Base-by-base conservation (phyloP, 2,888 invertebrate species). In the Ophion ventricosus region DNA sequence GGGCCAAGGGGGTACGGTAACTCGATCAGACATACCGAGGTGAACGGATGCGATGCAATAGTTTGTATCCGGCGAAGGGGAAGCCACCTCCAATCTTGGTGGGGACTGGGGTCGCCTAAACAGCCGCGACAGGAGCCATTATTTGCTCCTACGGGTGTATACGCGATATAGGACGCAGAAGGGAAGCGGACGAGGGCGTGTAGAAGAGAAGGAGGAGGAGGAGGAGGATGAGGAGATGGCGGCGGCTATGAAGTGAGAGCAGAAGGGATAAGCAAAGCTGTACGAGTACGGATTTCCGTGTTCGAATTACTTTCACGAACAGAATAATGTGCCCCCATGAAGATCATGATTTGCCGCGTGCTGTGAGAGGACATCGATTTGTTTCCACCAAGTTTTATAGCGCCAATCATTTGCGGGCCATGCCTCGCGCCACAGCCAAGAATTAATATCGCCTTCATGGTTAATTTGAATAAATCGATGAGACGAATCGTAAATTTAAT, bases 11-110 rank as follows among this genome's bases (percentile, higher is more conserved):
- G 84, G 82, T 85, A 90, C 87, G 88, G 88, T 91, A 91, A 91
- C 90, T 90, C 89, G 89, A 90, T 91, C 90, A 89, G 91, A 91
- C 90, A 89, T 91, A 88, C 88, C 87, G 89, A 91, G 89, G 89
- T 87, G 88, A 87, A 85, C 87, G 89, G 76, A 88, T 89, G 88
- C 88, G 90, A 90, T 89, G 90, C 90, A 90, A 91, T 89, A 89
- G 90, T 91, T 91, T 89, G 90, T 90, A 90, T 88, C 88, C 87
- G 85, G 86, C 83, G 85, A 86, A 89, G 90, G 89, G 90, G 89
- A 88, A 90, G 91, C 90, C 91, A 91, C 87, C 90, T 89, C 87
- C 91, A 90, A 91, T 91, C 89, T 90, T 88, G 87, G 88, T 88
- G 86, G 87, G 87, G 87, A 87, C 87, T 78, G 85, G 86, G 87